These are phyloP conservation scores for Tinamus guttatus DNA, from an alignment of 2,113 vertebrate genomes.

Conservation along the genomic window DNA sequence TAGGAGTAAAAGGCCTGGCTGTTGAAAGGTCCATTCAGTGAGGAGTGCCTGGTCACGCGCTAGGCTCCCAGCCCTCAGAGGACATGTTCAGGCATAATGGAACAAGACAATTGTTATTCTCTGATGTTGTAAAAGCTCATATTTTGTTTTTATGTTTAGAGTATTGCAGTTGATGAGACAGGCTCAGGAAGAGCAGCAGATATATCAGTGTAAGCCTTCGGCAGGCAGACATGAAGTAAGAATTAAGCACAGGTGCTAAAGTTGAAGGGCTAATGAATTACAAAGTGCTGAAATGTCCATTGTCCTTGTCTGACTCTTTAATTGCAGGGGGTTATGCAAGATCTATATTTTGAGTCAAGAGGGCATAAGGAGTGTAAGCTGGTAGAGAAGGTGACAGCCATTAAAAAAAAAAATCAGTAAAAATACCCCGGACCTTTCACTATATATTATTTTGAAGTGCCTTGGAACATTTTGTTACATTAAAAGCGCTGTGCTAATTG, in stretches of 20 bases:
- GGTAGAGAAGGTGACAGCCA: conserved; percentile 2
- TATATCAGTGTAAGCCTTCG: neutral
- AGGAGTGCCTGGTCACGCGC: neutral
- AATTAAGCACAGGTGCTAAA: conserved; percentile 12
- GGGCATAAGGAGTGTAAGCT: conserved; percentile 1
- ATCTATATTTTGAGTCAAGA: conserved; percentile 7
- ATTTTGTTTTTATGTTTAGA: neutral
- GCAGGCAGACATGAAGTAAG: conserved; percentile 43
- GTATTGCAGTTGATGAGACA: neutral
- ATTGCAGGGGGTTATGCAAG: conserved; percentile 29
- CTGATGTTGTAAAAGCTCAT: neutral
- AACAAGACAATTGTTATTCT: neutral
- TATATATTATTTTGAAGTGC: conserved; percentile 34
- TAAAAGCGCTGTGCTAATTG: conserved; percentile 31
- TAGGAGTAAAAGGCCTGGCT: neutral
- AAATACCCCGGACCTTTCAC: conserved; percentile 5
- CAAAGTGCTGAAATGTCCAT: conserved; percentile 12
- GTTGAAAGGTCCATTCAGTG: neutral
- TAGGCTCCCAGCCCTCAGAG: neutral
- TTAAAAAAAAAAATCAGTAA: conserved; percentile 31
- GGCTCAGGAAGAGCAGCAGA: neutral
- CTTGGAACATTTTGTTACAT: neutral
- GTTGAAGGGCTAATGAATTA: conserved; percentile 44
- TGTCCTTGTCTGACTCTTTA: conserved; percentile 33
- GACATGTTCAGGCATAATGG: neutral